Evolutionary conservation across 2,113 vertebrate species (phyloP), one percentile per base, ranked within the genome.

Genomic region (Cathartes aura): DNA sequence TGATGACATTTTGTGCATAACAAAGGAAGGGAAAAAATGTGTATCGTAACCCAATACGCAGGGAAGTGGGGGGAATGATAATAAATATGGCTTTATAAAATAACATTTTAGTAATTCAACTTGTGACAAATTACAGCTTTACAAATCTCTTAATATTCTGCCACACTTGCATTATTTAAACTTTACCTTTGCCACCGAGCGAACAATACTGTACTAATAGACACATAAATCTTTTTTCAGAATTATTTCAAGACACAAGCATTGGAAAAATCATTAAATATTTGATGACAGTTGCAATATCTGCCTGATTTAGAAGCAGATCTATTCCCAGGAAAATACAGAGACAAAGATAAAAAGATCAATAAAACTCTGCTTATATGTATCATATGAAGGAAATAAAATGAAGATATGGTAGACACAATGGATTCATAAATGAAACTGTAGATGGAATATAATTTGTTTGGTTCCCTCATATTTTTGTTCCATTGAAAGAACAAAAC

Each of bases 261-360:
- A 90, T 71, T 92, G 80, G 86, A 88, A 96, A 97, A 96, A 97
- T 96, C 94, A 89, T 93, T 97, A 96, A 83, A 71, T 71, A 87
- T 89, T 94, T 96, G 63, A 94, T 96, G 83, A 91, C 66, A 91
- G 70, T 75, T 89, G 63, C 81, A 96, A 83, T 75, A 95, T 81
- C 67, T 93, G 26, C 62, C 73, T 97, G 91, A 96, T 97, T 91
- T 91, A 90, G 82, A 95, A 97, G 80, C 48, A 89, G 43, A 67
- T 92, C 70, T 94, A 66, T 62, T 96, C 84, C 78, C 63, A 68
- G 43, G 71, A 81, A 84, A 96, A 92, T 81, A 89, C n/a, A 94
- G 74, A 75, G 26, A 52, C 43, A 62, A 80, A 50, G 50, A 74
- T 72, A 93, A 95, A 96, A 42, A 80, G 34, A 93, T 96, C 95